phyloP scores from a whole-genome alignment of 2,113 vertebrate genomes.

The Tragelaphus buxtoni region DNA sequence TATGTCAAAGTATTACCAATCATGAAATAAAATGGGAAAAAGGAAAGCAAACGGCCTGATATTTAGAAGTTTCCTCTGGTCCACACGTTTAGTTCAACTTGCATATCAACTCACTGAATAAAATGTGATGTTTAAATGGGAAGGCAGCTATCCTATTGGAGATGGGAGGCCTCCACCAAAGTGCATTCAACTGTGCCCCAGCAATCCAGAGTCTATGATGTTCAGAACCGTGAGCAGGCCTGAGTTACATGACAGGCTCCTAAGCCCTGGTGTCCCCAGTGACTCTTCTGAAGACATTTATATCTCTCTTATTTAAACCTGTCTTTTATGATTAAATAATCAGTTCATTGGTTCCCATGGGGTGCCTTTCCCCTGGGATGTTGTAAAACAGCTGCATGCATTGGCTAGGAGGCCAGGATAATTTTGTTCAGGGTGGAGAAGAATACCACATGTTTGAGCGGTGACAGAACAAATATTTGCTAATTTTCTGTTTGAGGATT shows the following conservation, averaged over 20 bases:
- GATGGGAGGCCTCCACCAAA: background rate
- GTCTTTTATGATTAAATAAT: slow-evolving; percentile 74
- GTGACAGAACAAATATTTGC: slow-evolving; percentile 75
- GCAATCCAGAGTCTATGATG: background rate
- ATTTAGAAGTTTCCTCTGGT: background rate
- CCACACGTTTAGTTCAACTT: background rate
- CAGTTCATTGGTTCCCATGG: slow-evolving; percentile 56
- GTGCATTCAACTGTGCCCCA: background rate
- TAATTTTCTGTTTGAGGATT: slow-evolving; percentile 80
- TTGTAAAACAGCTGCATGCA: slow-evolving; percentile 50
- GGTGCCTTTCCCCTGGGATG: slow-evolving; percentile 32
- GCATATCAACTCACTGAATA: background rate
- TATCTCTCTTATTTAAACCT: slow-evolving; percentile 70
- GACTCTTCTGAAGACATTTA: slow-evolving; percentile 61
- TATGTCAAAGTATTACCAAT: background rate
- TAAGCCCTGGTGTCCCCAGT: slow-evolving; percentile 15
- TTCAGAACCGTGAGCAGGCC: slow-evolving; percentile 14
- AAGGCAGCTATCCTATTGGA: background rate
- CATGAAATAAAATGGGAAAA: background rate
- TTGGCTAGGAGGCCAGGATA: slow-evolving; percentile 58
- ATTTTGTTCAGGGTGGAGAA: slow-evolving; percentile 43
- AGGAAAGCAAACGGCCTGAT: background rate
- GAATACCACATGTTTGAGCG: slow-evolving; percentile 60
- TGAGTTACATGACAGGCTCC: slow-evolving; percentile 32
- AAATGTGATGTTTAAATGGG: background rate